Evolutionary conservation across 2,888 invertebrate species (phyloP).

Genomic region (Nemotelus nigrinus): DNA sequence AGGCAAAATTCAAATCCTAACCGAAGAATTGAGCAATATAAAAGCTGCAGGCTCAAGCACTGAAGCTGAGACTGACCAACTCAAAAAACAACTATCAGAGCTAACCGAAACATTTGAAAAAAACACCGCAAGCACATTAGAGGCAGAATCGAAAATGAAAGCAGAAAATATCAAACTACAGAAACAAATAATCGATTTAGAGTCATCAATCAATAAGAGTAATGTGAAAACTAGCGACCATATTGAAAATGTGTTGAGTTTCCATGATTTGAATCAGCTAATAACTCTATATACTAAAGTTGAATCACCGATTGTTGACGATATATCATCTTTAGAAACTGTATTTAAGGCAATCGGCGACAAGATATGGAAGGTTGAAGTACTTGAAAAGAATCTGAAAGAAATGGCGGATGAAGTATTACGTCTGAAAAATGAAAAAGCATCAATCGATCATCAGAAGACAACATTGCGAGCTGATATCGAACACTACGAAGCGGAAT

Average conservation of each 20-base stretch:
- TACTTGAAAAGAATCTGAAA: constrained; percentile 69
- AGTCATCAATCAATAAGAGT: constrained; percentile 54
- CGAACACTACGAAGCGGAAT: constrained; percentile 69
- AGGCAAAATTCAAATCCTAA: neutral
- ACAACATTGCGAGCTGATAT: constrained; percentile 64
- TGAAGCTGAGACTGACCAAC: neutral
- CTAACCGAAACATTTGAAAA: constrained; percentile 51
- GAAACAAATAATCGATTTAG: constrained; percentile 61
- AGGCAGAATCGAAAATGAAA: constrained; percentile 54
- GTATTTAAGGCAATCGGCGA: constrained; percentile 69
- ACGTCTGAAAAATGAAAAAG: constrained; percentile 64
- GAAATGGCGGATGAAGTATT: constrained; percentile 68
- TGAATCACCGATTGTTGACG: constrained; percentile 17
- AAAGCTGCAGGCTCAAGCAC: neutral
- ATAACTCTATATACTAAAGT: constrained; percentile 18
- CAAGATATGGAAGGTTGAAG: constrained; percentile 70
- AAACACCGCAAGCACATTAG: constrained; percentile 53
- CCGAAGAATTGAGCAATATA: constrained; percentile 14
- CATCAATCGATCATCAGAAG: constrained; percentile 70
- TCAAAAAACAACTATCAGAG: constrained; percentile 52
- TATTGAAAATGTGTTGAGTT: constrained; percentile 48
- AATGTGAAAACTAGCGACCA: constrained; percentile 32
- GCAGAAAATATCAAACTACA: constrained; percentile 54
- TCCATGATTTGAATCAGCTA: constrained; percentile 51
- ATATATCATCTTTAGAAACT: constrained; percentile 55